These are phyloP conservation scores for Heterodera filipjevi DNA, from an alignment of 2,888 invertebrate species.

Conservation along the genomic window DNA sequence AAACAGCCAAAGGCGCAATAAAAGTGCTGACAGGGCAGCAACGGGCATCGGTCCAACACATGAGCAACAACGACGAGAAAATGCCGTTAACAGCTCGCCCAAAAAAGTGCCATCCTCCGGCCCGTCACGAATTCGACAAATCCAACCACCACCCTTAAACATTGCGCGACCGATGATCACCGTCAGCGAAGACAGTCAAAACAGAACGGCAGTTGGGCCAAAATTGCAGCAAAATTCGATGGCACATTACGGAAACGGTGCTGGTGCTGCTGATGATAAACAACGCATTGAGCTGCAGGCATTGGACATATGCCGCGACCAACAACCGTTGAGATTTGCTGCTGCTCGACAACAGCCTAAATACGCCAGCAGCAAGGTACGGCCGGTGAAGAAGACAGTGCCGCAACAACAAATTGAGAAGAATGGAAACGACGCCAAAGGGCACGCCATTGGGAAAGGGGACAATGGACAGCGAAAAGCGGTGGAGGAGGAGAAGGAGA, in stretches of 20 bases:
- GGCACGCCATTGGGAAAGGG: too few species aligned
- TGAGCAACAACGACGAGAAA: background rate
- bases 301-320: too few species aligned
- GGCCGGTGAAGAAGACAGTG: slow-evolving; percentile 6
- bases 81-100: background rate
- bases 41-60: background rate
- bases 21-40: background rate
- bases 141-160: background rate
- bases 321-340: background rate
- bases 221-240: background rate
- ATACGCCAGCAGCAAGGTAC: slow-evolving; percentile 8
- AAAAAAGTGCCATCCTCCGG: background rate
- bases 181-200: background rate
- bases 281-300: background rate
- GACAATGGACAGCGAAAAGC: background rate
- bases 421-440: background rate
- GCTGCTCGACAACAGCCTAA: background rate
- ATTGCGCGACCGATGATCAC: background rate
- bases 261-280: too few species aligned
- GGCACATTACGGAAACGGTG: too few species aligned
- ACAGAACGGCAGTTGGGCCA: background rate
- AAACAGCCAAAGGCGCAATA: background rate
- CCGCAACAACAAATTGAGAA: background rate
- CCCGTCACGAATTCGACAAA: background rate
- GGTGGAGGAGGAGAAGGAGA: slow-evolving; percentile 20